Conservation (phyloP, 2,888 invertebrate genomes). For the Ectemnius lituratus region DNA sequence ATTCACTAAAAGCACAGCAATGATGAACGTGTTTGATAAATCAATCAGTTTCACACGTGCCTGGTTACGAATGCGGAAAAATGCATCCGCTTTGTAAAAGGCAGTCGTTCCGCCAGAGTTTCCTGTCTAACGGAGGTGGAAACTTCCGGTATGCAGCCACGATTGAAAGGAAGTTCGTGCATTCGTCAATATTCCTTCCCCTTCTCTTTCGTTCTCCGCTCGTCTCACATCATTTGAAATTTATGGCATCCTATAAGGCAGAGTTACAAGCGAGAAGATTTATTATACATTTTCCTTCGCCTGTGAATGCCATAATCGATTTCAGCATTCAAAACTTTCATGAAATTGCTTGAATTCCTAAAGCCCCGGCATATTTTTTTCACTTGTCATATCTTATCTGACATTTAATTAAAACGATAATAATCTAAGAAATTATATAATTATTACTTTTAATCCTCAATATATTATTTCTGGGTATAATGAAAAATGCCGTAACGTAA, state of each 20-base stretch:
- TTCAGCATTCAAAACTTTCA: too few relatives aligned
- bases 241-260: conserved; percentile 1
- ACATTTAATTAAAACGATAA: too few relatives aligned
- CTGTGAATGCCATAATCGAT: too few relatives aligned
- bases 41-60: neutral
- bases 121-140: conserved; percentile 36
- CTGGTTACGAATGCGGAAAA: conserved; percentile 20
- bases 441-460: too few relatives aligned
- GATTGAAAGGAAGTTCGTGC: conserved; percentile 21
- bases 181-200: conserved; percentile 9
- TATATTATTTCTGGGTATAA: too few relatives aligned
- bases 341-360: too few relatives aligned
- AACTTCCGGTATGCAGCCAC: conserved; percentile 42
- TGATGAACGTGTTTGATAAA: too few relatives aligned
- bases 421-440: too few relatives aligned
- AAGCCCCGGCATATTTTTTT: too few relatives aligned
- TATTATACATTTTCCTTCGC: neutral
- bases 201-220: conserved; percentile 3
- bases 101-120: conserved; percentile 1
- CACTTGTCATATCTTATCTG: too few relatives aligned
- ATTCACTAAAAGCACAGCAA: too few relatives aligned
- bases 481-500: too few relatives aligned
- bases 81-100: conserved; percentile 12
- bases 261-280: neutral
- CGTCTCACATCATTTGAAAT: neutral